These are phyloP conservation scores for Lophius piscatorius DNA, from an alignment of 2,113 vertebrate genomes.

Conservation along the genomic window DNA sequence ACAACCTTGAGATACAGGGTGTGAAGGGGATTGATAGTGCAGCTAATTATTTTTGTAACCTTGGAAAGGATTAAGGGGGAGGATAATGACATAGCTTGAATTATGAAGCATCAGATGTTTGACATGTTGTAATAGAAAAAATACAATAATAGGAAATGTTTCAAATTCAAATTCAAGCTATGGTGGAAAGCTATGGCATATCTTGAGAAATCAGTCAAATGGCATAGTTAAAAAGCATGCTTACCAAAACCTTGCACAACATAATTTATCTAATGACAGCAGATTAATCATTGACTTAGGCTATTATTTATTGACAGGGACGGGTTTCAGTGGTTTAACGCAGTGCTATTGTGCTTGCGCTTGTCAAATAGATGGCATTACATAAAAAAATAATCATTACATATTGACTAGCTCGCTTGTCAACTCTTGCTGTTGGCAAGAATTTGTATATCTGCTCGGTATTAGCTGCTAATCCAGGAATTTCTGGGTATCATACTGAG, in stretches of 20 bases:
- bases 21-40: conserved; percentile 4
- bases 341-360: no score
- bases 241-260: no score
- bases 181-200: neutral
- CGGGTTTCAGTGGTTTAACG: no score
- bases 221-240: neutral
- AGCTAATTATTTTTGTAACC: conserved; percentile 35
- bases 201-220: neutral
- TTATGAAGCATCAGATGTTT: conserved; percentile 6
- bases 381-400: no score
- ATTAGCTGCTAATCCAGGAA: conserved; percentile 24
- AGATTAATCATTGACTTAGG: no score
- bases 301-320: no score
- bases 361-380: no score
- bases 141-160: conserved; percentile 4
- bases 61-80: conserved; percentile 24
- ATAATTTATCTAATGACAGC: no score
- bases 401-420: no score
- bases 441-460: no score
- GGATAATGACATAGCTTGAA: neutral
- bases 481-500: conserved; percentile 12
- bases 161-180: neutral
- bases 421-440: no score
- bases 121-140: conserved; percentile 5
- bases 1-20: no score